A percentile compares a stretch with the other conserved stretches of the same genome.
phyloP scores from a whole-genome alignment of 2,797 vertebrate species.

The Corythornis leucogaster region DNA sequence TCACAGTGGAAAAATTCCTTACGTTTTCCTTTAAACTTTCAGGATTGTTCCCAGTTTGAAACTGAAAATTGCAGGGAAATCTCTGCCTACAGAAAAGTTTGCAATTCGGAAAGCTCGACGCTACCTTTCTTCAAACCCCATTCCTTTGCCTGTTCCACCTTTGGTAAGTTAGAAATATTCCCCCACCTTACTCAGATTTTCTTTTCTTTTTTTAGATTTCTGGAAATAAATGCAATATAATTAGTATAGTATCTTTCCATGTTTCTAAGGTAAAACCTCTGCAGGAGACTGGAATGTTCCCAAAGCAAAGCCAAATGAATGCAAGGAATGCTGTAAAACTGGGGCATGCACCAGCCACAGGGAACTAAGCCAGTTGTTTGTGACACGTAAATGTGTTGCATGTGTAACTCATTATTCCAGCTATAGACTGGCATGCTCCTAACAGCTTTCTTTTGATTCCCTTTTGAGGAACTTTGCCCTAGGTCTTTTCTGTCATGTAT shows the following conservation, averaged over 20 bases:
- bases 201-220: background rate
- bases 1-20: background rate
- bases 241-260: background rate
- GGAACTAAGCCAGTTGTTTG: constrained; percentile 61
- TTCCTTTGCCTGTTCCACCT: constrained; percentile 89
- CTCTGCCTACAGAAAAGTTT: constrained; percentile 97
- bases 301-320: constrained; percentile 64
- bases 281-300: constrained; percentile 58
- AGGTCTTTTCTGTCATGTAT: constrained; percentile 13
- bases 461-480: constrained; percentile 40
- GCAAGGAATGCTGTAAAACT: constrained; percentile 59
- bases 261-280: constrained; percentile 61
- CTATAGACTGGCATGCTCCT: constrained; percentile 9
- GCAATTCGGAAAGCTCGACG: constrained; percentile 95
- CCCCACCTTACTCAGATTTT: background rate
- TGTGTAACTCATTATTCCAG: constrained; percentile 58
- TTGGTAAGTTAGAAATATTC: constrained; percentile 81
- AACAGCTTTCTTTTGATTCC: constrained; percentile 39
- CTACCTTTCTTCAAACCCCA: constrained; percentile 86
- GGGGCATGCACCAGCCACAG: constrained; percentile 63
- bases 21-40: background rate
- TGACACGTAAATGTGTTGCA: constrained; percentile 48
- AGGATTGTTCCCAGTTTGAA: constrained; percentile 93
- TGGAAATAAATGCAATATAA: background rate
- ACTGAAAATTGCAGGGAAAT: constrained; percentile 98